phyloP scores from a whole-genome alignment of 1,140 invertebrate genomes.

The Cotesia chilonis region DNA sequence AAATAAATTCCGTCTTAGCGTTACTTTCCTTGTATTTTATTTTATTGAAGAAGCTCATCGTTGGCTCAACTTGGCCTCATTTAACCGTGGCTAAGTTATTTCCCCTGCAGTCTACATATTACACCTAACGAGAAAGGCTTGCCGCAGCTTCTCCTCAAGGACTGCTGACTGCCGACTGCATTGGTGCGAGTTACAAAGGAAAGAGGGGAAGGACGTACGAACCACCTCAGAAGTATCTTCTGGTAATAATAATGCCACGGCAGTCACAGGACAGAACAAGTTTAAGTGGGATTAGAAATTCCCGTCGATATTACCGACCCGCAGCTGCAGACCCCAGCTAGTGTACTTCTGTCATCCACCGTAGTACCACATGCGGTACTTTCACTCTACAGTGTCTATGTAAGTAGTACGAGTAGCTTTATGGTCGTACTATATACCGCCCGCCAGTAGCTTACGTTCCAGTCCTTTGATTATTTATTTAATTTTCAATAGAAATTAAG shows the following conservation, averaged over 20 bases:
- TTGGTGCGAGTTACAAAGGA: background rate
- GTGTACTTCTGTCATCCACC: slow-evolving; percentile 11
- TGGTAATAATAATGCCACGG: background rate
- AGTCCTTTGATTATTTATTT: slow-evolving; percentile 5
- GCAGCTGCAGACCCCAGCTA: slow-evolving; percentile 21
- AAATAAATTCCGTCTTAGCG: slow-evolving; percentile 1
- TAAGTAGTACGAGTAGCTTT: slow-evolving; percentile 26
- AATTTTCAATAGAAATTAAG: too few relatives aligned
- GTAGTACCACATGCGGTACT: slow-evolving; percentile 19
- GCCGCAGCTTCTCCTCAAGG: background rate
- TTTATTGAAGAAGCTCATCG: slow-evolving; percentile 4
- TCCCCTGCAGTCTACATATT: slow-evolving; percentile 21
- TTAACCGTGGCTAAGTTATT: slow-evolving; percentile 20
- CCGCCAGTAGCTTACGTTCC: background rate
- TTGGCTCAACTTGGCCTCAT: background rate
- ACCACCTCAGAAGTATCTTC: too few relatives aligned
- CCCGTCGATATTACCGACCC: slow-evolving; percentile 35
- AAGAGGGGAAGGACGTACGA: too few relatives aligned
- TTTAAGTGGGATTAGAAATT: slow-evolving; percentile 40
- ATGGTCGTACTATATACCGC: slow-evolving; percentile 1
- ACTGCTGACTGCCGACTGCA: background rate
- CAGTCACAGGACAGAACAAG: slow-evolving; percentile 26
- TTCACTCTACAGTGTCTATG: too few relatives aligned
- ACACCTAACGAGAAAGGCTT: slow-evolving; percentile 20
- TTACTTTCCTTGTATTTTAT: background rate